A percentile compares a stretch with the other conserved stretches of the same genome.
These are phyloP conservation scores for Acrossocheilus wenchowensis DNA, from an alignment of 2,797 vertebrate genomes.

Conservation along the genomic window DNA sequence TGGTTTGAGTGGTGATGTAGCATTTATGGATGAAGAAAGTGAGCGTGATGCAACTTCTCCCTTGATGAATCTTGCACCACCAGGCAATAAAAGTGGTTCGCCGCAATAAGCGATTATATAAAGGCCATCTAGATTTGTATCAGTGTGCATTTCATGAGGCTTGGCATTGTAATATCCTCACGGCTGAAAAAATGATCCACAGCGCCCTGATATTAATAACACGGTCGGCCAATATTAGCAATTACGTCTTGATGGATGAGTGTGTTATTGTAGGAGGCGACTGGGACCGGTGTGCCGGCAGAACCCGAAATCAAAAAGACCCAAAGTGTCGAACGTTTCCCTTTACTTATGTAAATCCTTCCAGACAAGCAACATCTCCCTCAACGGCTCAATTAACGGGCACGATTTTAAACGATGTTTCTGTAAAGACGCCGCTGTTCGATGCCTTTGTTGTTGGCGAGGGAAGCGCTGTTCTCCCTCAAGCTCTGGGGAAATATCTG, in stretches of 20 bases:
- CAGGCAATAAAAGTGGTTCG: not conserved
- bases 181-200: not conserved
- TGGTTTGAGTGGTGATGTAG: constrained; percentile 12
- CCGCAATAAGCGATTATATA: constrained; percentile 21
- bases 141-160: constrained; percentile 35
- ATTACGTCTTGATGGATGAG: constrained; percentile 34
- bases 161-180: constrained; percentile 36
- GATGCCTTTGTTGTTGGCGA: not conserved
- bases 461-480: constrained; percentile 10
- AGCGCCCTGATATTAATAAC: constrained; percentile 38
- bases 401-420: not conserved
- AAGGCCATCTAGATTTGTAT: constrained; percentile 39
- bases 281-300: not conserved
- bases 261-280: not conserved
- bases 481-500: constrained; percentile 28
- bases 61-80: not conserved
- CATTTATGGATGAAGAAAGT: not conserved
- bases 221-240: constrained; percentile 27
- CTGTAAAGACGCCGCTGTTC: not conserved
- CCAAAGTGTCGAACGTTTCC: not conserved
- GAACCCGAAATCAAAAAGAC: constrained; percentile 2
- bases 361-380: not conserved
- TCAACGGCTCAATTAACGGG: constrained; percentile 5
- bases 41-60: not conserved
- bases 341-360: not conserved